Conservation (phyloP, 1,140 invertebrate genomes). For the Pentalonia nigronervosa region DNA sequence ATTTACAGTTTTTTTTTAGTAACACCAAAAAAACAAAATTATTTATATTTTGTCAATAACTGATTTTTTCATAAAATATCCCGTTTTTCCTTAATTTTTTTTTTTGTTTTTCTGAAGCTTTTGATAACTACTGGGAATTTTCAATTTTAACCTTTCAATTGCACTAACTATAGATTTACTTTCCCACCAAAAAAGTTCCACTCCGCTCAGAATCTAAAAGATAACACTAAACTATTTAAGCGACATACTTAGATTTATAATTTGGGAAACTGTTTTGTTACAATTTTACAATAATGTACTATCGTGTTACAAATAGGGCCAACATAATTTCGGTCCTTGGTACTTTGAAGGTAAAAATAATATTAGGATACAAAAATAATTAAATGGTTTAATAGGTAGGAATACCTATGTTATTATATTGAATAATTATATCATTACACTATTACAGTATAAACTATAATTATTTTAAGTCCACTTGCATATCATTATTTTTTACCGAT, state of each 20-base stretch:
- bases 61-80: no score
- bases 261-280: neutral
- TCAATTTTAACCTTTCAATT: no score
- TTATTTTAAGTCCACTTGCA: neutral
- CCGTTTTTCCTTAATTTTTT: no score
- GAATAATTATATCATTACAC: neutral
- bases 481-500: neutral
- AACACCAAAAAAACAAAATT: no score
- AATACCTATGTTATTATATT: neutral
- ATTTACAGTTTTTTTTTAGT: no score
- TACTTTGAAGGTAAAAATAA: neutral
- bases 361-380: conserved; percentile 14
- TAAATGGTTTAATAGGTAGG: neutral
- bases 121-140: no score
- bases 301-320: neutral
- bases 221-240: neutral
- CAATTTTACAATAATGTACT: neutral
- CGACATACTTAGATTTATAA: neutral
- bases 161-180: no score
- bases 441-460: neutral
- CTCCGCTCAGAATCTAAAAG: no score
- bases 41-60: no score
- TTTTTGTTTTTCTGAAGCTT: no score
- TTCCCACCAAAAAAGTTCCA: no score
- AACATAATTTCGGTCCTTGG: neutral